Base-by-base conservation (phyloP, 2,888 invertebrate genomes). In the Teleiodes luculella region DNA sequence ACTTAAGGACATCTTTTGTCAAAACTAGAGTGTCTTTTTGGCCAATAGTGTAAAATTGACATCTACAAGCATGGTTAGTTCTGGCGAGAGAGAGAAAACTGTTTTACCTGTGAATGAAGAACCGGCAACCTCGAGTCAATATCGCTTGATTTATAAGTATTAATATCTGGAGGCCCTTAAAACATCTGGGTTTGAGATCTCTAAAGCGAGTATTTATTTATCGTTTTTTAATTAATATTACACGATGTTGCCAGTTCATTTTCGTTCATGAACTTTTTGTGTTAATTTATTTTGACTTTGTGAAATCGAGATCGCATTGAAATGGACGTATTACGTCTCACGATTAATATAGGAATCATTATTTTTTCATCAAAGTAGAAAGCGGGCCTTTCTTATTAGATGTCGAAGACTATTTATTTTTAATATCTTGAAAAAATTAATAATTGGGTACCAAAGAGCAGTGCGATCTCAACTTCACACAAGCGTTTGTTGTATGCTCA, bases 381-480 rank as follows among this genome's bases (percentile, higher is more conserved):
- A 43, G 43, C 43, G 24, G 43, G 43, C 43, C 43, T 43, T 43
- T 43, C 43, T 43, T 43, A 28, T 5, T 43, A 43, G 43, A 43
- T 43, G 18, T 43, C 43, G 24, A 43, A 43, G 39, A 39, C n/a
- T 43, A 43, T 43, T 43, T 43, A 43, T 43, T 24, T 43, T 43
- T 43, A 43, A 24, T 43, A 24, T 43, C 43, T 43, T 24, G 2
- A 24, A 41, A 20, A 41, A 16, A 16, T 41, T 2, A 18, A 41
- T 20, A 4, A 41, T 41, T 41, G 11, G 41, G 41, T 53, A 52
- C 53, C 51, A 58, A 56, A 56, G 56, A 46, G 47, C 31, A 63
- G 68, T 69, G 67, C 70, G 66, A 65, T 68, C 71, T 57, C 57
- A 45, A 53, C 57, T 55, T 57, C 48, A 57, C 53, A 46, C 46